phyloP scores from a whole-genome alignment of 2,888 invertebrate species.

The Dorcus hopei region DNA sequence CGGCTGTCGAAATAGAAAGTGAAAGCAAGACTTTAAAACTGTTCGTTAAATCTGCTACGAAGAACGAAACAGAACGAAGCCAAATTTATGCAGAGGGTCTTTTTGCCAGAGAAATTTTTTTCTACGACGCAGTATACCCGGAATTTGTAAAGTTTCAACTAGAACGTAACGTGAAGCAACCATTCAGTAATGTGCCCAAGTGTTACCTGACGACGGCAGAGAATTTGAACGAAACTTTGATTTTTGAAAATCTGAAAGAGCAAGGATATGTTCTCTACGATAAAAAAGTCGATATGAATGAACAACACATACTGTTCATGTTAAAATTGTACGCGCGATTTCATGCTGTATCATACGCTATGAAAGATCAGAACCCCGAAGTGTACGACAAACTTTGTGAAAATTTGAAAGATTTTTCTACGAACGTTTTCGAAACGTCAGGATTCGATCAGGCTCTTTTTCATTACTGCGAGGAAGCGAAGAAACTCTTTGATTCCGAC shows the following conservation, averaged over 20 bases:
- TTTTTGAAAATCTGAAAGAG: conserved; percentile 41
- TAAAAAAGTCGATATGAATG: conserved; percentile 42
- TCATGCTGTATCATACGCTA: conserved; percentile 59
- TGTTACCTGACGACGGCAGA: neutral
- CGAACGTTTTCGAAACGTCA: neutral
- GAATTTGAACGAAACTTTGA: neutral
- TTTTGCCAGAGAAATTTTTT: conserved; percentile 1
- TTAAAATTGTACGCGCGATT: conserved; percentile 47
- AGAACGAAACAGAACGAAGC: too few species aligned
- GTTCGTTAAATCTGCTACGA: conserved; percentile 16
- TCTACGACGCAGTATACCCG: conserved; percentile 6
- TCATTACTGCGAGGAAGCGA: neutral
- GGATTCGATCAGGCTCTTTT: neutral
- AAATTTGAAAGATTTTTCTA: neutral
- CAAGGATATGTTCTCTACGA: conserved; percentile 41
- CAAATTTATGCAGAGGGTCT: neutral
- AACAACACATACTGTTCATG: conserved; percentile 42
- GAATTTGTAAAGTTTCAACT: neutral
- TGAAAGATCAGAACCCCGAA: conserved; percentile 54
- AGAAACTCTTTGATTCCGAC: neutral
- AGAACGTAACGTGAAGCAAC: neutral
- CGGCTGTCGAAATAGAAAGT: conserved; percentile 10
- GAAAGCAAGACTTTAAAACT: conserved; percentile 16
- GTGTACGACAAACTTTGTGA: conserved; percentile 44
- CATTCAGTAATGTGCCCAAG: conserved; percentile 2